phyloP scores from a whole-genome alignment of 2,888 invertebrate species.

The Leptura quadrifasciata region DNA sequence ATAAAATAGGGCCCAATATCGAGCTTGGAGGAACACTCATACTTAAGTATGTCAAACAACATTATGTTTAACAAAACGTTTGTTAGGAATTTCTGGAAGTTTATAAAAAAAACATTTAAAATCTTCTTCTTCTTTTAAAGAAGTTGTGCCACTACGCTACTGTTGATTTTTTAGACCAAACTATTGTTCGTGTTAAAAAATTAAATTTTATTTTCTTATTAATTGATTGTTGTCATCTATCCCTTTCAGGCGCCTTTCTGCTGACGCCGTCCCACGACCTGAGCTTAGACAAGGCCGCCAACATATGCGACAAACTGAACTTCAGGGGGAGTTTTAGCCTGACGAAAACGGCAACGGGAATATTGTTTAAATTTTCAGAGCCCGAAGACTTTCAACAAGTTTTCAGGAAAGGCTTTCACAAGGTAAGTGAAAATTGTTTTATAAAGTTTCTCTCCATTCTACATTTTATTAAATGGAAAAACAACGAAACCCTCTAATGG shows the following conservation, averaged over 20 bases:
- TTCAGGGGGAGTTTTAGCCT: constrained; percentile 90
- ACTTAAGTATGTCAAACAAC: no score
- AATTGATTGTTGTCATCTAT: background rate
- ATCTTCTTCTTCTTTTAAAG: no score
- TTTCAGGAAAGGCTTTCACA: constrained; percentile 90
- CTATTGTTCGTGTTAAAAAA: no score
- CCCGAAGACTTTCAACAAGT: constrained; percentile 91
- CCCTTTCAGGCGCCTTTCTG: constrained; percentile 82
- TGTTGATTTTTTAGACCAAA: no score
- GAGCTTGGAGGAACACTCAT: no score
- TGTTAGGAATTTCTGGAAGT: no score
- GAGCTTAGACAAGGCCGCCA: constrained; percentile 89
- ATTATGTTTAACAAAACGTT: no score
- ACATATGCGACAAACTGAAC: constrained; percentile 92
- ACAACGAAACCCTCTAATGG: background rate
- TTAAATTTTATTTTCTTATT: background rate
- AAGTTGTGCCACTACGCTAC: no score
- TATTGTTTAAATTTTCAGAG: constrained; percentile 91
- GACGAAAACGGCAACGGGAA: constrained; percentile 91
- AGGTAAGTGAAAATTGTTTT: constrained; percentile 61
- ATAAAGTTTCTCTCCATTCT: constrained; percentile 3
- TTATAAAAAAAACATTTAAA: no score
- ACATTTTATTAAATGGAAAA: constrained; percentile 7
- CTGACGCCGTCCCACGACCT: constrained; percentile 91
- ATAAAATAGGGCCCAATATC: no score